Conservation (phyloP, 2,797 vertebrate genomes). For the Columba guinea region DNA sequence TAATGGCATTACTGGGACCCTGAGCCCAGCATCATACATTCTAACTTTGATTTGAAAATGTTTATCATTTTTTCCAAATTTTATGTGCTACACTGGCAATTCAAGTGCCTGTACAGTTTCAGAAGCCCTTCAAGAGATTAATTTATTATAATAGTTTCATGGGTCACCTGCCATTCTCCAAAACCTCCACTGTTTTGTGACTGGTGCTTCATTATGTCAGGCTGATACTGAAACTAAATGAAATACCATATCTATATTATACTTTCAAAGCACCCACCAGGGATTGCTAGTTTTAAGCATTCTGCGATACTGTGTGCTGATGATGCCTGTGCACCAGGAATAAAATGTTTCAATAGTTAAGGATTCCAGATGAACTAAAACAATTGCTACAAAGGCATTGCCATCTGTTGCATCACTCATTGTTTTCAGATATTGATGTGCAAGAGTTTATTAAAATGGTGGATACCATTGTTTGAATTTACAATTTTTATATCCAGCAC, state of each 20-base stretch:
- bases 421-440: neutral
- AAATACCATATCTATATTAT: neutral
- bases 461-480: neutral
- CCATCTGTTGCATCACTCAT: neutral
- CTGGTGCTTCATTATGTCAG: neutral
- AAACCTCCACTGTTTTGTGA: neutral
- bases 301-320: neutral
- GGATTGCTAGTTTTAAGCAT: neutral
- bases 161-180: neutral
- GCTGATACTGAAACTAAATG: neutral
- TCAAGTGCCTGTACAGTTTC: neutral
- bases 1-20: neutral
- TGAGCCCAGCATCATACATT: neutral
- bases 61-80: neutral
- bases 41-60: neutral
- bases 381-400: neutral
- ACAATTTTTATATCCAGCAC: neutral
- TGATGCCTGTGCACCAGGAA: neutral
- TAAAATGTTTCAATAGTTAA: neutral
- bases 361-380: constrained; percentile 1
- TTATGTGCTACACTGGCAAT: neutral
- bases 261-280: neutral
- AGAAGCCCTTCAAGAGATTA: neutral
- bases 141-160: neutral
- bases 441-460: neutral